Evolutionary conservation across 1,140 invertebrate species (phyloP), one percentile per base, ranked within the genome.

Genomic region (Calephelis nemesis): DNA sequence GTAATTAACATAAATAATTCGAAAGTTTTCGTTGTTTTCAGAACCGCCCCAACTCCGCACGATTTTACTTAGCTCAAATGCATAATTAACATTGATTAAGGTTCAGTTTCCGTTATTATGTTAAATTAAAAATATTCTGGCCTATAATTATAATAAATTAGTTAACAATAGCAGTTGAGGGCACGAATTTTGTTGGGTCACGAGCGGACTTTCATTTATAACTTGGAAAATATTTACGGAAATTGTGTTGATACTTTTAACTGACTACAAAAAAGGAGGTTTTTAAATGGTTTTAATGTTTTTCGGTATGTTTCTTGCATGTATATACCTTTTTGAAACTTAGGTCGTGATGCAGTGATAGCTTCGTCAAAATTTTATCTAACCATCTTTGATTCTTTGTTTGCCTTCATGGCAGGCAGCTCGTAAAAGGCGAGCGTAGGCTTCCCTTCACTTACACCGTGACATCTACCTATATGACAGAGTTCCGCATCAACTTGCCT

Each of bases 51-150:
- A 30, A 54, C 15, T 30, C 52, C 13, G 52, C 52, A 54, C 52
- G 52, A 54, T 54, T 54, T 54, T 54, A 54, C 52, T 54, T 54
- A 54, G 52, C 52, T 54, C 19, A 45, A 45, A 54, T 54, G 52
- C 52, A 54, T 54, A 54, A 54, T 54, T 54, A 54, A 54, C 52
- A 19, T 63, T 54, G 54, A 54, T 62, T 47, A 62, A 40, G 52
- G 40, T 39, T 62, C 39, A 48, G 30, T 19, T 62, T 66, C 54
- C 65, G 65, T 67, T 42, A 60, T 60, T 58, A 58, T 47, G 42
- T 60, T 54, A 50, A 52, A 67, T 67, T 67, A 67, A 40, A 65
- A 52, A 49, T 47, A 64, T 64, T 19, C 63, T 19, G 47, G 63
- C 63, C 48, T 64, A 64, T 47, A 64, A 64, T 58, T 58, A 58